A percentile compares a stretch with the other conserved stretches of the same genome.
Evolutionary conservation across 2,888 invertebrate species (phyloP).

Genomic region (Toxonevra muliebris): DNA sequence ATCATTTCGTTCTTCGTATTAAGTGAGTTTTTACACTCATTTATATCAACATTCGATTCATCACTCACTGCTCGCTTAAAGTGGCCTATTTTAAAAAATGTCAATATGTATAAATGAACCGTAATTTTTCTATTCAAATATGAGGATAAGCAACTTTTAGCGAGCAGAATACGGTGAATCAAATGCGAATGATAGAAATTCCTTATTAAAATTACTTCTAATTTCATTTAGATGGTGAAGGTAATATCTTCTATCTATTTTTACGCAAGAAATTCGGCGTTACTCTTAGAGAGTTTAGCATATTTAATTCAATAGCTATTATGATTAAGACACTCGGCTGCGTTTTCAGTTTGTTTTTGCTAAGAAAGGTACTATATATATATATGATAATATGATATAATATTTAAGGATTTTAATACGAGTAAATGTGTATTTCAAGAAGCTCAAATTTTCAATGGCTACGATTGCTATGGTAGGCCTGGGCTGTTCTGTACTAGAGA

Average conservation of each 20-base stretch:
- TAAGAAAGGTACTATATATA: constrained; percentile 66
- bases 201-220: neutral
- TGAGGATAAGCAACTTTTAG: too few species aligned
- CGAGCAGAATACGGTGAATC: too few species aligned
- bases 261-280: constrained; percentile 57
- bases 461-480: constrained; percentile 48
- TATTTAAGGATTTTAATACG: neutral
- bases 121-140: too few species aligned
- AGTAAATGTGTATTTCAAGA: neutral
- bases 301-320: constrained; percentile 65
- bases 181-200: too few species aligned
- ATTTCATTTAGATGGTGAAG: constrained; percentile 53
- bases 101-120: too few species aligned
- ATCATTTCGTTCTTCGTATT: constrained; percentile 55
- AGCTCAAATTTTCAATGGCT: constrained; percentile 50
- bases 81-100: too few species aligned
- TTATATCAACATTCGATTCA: too few species aligned
- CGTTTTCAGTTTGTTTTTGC: constrained; percentile 68
- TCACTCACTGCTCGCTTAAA: too few species aligned
- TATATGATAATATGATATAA: too few species aligned
- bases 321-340: constrained; percentile 69
- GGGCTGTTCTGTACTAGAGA: constrained; percentile 54
- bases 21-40: constrained; percentile 43
- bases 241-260: constrained; percentile 67
- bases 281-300: constrained; percentile 55